phyloP scores from a whole-genome alignment of 1,140 invertebrate genomes.

The Bemisia tabaci region DNA sequence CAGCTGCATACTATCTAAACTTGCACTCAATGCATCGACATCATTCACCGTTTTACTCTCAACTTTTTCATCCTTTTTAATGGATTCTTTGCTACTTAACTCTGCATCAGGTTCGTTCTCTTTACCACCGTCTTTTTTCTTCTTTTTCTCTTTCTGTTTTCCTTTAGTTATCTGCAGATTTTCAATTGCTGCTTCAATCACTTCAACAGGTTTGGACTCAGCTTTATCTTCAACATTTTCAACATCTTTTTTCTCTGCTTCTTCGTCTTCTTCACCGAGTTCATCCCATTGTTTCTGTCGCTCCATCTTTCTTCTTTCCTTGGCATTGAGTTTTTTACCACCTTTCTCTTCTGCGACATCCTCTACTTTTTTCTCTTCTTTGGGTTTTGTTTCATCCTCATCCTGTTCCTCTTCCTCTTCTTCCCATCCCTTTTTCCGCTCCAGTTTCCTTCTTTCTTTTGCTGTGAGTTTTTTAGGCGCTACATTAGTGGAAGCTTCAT shows the following conservation, averaged over 20 bases:
- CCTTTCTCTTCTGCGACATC: slow-evolving; percentile 1
- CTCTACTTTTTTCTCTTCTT: neutral
- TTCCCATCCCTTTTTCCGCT: neutral
- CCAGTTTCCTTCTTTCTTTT: neutral
- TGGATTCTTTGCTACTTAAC: slow-evolving; percentile 17
- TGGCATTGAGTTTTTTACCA: slow-evolving; percentile 9
- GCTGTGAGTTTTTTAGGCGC: neutral
- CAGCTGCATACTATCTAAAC: slow-evolving; percentile 2
- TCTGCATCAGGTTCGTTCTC: slow-evolving; percentile 11
- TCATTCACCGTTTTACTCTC: slow-evolving; percentile 16
- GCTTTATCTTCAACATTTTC: slow-evolving; percentile 19
- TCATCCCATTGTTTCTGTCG: slow-evolving; percentile 20
- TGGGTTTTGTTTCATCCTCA: no score
- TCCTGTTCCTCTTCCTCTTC: no score
- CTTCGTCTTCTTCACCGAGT: slow-evolving; percentile 31
- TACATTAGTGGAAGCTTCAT: no score
- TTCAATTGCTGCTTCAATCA: slow-evolving; percentile 32
- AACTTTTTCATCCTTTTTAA: slow-evolving; percentile 12
- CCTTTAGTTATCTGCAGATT: slow-evolving; percentile 24
- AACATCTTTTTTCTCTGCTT: slow-evolving; percentile 22
- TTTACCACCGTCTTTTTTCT: slow-evolving; percentile 35
- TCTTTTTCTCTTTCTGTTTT: slow-evolving; percentile 24
- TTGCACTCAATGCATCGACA: slow-evolving; percentile 8
- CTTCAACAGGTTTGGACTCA: slow-evolving; percentile 30
- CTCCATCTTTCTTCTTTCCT: slow-evolving; percentile 29